These are phyloP conservation scores for Rotaria magnacalcarata DNA, from an alignment of 2,888 invertebrate genomes.

Conservation along the genomic window DNA sequence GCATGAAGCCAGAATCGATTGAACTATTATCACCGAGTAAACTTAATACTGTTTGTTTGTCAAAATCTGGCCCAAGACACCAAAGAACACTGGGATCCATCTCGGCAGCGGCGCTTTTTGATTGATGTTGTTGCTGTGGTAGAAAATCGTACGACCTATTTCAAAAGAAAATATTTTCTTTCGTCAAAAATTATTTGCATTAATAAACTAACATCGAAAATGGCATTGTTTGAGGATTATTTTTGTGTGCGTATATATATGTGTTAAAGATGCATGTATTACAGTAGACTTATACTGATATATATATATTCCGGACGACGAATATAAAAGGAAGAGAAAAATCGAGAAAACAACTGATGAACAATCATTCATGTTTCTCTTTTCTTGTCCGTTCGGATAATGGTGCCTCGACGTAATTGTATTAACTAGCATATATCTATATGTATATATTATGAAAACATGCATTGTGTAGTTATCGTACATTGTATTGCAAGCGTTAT, in stretches of 20 bases:
- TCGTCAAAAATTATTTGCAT: background rate
- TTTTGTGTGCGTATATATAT: background rate
- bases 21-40: background rate
- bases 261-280: background rate
- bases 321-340: background rate
- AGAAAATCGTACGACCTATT: background rate
- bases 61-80: background rate
- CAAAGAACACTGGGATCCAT: constrained; percentile 1
- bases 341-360: background rate
- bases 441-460: no score
- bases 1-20: background rate
- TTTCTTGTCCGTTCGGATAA: background rate
- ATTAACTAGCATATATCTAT: background rate
- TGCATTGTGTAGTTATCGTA: no score
- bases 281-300: background rate
- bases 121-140: background rate
- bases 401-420: background rate
- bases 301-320: background rate
- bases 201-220: background rate
- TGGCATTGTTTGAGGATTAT: background rate
- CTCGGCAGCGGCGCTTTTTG: background rate
- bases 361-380: background rate
- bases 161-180: background rate
- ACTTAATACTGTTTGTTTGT: constrained; percentile 1
- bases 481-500: background rate